Percentiles rank a stretch among this genome's conserved stretches.
These are phyloP conservation scores for Theodoxus fluviatilis DNA, from an alignment of 2,888 invertebrate species.

Conservation along the genomic window DNA sequence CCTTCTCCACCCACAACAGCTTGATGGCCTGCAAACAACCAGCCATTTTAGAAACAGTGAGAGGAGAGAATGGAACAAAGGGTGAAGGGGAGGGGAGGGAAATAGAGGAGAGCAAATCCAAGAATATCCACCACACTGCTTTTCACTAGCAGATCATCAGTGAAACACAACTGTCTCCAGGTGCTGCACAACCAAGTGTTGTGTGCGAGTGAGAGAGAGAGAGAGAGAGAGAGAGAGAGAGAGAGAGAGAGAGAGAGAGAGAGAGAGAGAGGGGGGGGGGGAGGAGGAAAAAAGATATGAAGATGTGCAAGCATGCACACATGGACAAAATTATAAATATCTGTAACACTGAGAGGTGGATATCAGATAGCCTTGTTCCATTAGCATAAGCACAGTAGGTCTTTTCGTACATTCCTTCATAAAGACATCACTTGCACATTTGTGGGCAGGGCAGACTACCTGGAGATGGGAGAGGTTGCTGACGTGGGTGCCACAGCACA, in stretches of 20 bases:
- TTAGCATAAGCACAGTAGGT: no score
- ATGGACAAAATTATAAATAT: not conserved
- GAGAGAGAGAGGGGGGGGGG: not conserved
- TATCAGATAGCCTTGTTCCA: not conserved
- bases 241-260: not conserved
- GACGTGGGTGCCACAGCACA: conserved; percentile 90
- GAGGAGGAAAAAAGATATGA: not conserved
- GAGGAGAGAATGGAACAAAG: not conserved
- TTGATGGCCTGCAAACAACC: conserved; percentile 65
- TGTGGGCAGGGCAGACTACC: conserved; percentile 46
- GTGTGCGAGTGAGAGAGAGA: no score
- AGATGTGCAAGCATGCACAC: not conserved
- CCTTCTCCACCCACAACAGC: conserved; percentile 76
- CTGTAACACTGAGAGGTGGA: not conserved
- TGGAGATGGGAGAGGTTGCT: conserved; percentile 73
- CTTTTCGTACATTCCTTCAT: no score
- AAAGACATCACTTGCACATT: no score
- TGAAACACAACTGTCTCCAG: no score
- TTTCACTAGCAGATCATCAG: no score
- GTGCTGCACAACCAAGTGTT: no score
- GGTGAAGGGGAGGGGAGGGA: not conserved
- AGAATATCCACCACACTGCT: no score
- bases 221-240: conserved; percentile 1
- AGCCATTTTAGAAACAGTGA: not conserved
- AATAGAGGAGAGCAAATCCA: not conserved